phyloP scores from a whole-genome alignment of 30 jellyfish, hydroid and myxozoan genomes.

The Cassiopea xamachana region DNA sequence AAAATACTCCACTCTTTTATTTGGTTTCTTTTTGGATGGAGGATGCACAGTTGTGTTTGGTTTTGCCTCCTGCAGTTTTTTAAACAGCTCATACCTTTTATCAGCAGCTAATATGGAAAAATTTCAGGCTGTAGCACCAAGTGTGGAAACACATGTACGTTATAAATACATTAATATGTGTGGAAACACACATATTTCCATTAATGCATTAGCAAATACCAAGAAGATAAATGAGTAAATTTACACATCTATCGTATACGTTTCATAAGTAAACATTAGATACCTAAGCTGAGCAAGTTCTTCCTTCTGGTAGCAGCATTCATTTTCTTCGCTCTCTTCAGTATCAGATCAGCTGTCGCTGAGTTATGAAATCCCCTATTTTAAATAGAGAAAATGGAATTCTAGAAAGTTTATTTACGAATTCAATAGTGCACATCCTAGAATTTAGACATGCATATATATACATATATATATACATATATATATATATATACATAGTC shows the following conservation, averaged over 20 bases:
- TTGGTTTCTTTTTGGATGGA: conserved; percentile 43
- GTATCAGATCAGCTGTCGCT: conserved; percentile 76
- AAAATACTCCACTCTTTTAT: conserved; percentile 51
- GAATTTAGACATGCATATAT: too few relatives aligned
- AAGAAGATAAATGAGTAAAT: too few relatives aligned
- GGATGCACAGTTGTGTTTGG: conserved; percentile 66
- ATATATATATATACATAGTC: too few relatives aligned
- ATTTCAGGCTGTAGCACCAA: background rate
- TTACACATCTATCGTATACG: background rate
- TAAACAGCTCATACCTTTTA: conserved; percentile 67
- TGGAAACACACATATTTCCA: too few relatives aligned
- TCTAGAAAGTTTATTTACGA: too few relatives aligned
- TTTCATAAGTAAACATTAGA: background rate
- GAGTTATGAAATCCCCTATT: conserved; percentile 80
- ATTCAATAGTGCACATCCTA: too few relatives aligned
- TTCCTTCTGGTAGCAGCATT: conserved; percentile 55
- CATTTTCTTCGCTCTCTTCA: conserved; percentile 83
- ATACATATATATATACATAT: too few relatives aligned
- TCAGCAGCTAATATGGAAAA: conserved; percentile 51
- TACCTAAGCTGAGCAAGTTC: conserved; percentile 50
- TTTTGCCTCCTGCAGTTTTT: conserved; percentile 53
- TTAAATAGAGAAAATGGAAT: background rate
- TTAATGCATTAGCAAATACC: too few relatives aligned
- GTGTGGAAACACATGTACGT: too few relatives aligned
- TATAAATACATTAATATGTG: too few relatives aligned